Conservation (phyloP, 2,797 vertebrate species). For the Phaenicophaeus curvirostris region DNA sequence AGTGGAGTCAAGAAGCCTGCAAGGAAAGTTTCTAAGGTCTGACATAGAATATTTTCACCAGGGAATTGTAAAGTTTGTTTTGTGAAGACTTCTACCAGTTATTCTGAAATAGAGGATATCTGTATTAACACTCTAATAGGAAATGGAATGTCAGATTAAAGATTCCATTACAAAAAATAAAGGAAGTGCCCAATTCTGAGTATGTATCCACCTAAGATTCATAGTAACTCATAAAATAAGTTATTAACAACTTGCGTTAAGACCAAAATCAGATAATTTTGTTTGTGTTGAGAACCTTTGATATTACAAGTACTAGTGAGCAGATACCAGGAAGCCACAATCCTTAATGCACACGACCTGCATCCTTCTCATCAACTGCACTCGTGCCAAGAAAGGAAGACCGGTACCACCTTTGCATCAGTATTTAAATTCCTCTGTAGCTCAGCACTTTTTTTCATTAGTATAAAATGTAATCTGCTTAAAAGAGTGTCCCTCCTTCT, state of each 20-base stretch:
- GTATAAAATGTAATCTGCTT: background rate
- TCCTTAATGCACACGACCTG: background rate
- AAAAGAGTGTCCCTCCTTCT: background rate
- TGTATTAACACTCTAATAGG: background rate
- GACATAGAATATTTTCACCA: background rate
- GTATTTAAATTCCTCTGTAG: background rate
- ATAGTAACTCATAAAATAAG: background rate
- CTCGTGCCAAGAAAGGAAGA: background rate
- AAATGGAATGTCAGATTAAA: background rate
- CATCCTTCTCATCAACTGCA: background rate
- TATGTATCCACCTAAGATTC: accelerated
- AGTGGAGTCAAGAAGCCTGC: background rate
- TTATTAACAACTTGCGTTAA: background rate
- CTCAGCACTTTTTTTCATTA: background rate
- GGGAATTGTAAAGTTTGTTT: background rate
- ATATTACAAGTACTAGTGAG: background rate
- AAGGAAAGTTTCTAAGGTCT: background rate
- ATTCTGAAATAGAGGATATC: background rate
- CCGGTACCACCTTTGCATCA: background rate
- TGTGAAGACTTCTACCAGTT: background rate
- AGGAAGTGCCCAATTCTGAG: background rate
- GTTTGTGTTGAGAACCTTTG: background rate
- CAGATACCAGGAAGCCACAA: background rate
- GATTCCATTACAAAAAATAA: background rate
- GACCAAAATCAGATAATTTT: background rate